Conservation (phyloP, 92 coral and sea anemone species). For the Palythoa heliodiscus region DNA sequence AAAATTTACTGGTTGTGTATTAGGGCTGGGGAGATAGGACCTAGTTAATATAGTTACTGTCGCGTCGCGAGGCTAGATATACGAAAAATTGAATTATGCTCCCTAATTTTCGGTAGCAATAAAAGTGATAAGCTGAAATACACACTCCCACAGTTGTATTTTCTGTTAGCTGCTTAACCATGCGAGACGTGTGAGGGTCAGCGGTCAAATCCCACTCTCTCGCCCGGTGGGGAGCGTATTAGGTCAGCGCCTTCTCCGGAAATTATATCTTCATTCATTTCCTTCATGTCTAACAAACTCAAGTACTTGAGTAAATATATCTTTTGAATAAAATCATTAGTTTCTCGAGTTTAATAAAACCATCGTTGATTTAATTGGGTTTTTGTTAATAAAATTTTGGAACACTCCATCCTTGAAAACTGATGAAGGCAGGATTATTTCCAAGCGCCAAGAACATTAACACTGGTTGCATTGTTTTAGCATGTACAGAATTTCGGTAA, state of each 20-base stretch:
- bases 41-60: too few species aligned
- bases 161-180: too few species aligned
- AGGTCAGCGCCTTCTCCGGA: neutral
- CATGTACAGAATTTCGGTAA: too few species aligned
- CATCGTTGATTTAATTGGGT: neutral
- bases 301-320: neutral
- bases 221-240: neutral
- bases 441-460: too few species aligned
- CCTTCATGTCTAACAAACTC: neutral
- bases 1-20: too few species aligned
- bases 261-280: neutral
- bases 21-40: too few species aligned
- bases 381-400: neutral
- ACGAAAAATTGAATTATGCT: too few species aligned
- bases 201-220: slow-evolving; percentile 7
- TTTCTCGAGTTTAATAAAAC: neutral
- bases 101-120: too few species aligned
- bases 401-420: neutral
- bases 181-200: neutral
- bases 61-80: too few species aligned
- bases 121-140: too few species aligned
- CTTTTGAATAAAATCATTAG: neutral
- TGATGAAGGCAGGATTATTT: too few species aligned
- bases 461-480: neutral
- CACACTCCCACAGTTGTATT: too few species aligned